Conservation (phyloP, 2,888 invertebrate genomes). For the Tetrapedia diversipes region DNA sequence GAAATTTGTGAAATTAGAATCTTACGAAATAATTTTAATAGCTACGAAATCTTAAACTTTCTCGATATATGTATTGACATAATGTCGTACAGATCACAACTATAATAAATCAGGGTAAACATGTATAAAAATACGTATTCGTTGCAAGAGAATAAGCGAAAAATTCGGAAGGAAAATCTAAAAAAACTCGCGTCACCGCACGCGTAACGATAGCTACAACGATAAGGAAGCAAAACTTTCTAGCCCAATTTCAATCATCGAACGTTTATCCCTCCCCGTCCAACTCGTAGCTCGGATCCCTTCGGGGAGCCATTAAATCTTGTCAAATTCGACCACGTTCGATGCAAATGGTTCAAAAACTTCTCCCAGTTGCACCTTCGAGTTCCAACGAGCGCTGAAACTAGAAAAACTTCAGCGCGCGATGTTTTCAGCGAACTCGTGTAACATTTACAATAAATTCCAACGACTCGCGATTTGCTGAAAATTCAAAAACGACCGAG, state of each 20-base stretch:
- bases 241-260: not conserved
- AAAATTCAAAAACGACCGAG: conserved; percentile 14
- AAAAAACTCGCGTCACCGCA: not conserved
- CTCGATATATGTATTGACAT: too few species aligned
- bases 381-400: conserved; percentile 3
- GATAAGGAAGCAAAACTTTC: not conserved
- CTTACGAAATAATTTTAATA: too few species aligned
- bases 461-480: not conserved
- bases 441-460: conserved; percentile 20
- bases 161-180: not conserved
- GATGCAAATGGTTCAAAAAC: not conserved
- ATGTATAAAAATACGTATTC: too few species aligned
- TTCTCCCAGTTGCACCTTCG: not conserved
- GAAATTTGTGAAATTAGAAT: too few species aligned
- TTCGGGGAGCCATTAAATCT: conserved; percentile 5
- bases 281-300: not conserved
- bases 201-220: not conserved
- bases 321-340: not conserved
- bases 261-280: not conserved
- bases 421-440: not conserved
- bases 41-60: too few species aligned
- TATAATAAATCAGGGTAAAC: too few species aligned
- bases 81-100: too few species aligned
- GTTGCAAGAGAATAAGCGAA: too few species aligned
- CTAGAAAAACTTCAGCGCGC: not conserved